Conservation (phyloP, 2,113 vertebrate genomes). For the Cygnus buccinator region DNA sequence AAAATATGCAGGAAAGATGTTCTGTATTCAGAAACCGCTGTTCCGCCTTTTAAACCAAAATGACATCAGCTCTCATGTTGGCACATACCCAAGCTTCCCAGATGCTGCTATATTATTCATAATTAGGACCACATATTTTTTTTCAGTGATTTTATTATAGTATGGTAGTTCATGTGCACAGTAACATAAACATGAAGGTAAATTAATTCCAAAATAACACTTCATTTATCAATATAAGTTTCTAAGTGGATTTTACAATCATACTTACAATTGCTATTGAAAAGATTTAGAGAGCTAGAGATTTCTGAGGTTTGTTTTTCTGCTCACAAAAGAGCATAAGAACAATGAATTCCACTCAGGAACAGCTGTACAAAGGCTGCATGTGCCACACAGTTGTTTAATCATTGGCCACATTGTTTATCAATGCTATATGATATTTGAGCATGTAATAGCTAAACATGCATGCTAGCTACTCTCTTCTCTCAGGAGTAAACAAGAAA, state of each 20-base stretch:
- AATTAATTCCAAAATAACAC: not conserved
- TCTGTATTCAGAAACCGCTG: constrained; percentile 16
- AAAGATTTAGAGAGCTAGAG: not conserved
- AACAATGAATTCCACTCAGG: not conserved
- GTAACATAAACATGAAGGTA: not conserved
- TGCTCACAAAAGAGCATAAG: not conserved
- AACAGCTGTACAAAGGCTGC: not conserved
- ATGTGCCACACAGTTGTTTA: not conserved
- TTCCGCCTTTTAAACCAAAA: constrained; percentile 29
- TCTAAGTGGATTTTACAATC: not conserved
- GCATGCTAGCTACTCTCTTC: not conserved
- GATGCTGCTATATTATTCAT: constrained; percentile 36
- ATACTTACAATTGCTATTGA: not conserved
- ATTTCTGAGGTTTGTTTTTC: not conserved
- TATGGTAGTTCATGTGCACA: not conserved
- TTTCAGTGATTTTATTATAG: not conserved
- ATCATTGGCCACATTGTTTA: not conserved
- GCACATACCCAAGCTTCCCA: constrained; percentile 8
- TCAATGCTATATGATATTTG: not conserved
- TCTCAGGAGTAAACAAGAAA: not conserved
- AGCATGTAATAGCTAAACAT: not conserved
- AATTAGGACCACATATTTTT: not conserved
- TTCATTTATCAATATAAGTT: not conserved
- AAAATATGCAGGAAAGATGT: not conserved
- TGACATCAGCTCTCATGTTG: not conserved